Evolutionary conservation across 2,888 invertebrate genomes (phyloP).

Genomic region (Trichogramma dendrolimi): DNA sequence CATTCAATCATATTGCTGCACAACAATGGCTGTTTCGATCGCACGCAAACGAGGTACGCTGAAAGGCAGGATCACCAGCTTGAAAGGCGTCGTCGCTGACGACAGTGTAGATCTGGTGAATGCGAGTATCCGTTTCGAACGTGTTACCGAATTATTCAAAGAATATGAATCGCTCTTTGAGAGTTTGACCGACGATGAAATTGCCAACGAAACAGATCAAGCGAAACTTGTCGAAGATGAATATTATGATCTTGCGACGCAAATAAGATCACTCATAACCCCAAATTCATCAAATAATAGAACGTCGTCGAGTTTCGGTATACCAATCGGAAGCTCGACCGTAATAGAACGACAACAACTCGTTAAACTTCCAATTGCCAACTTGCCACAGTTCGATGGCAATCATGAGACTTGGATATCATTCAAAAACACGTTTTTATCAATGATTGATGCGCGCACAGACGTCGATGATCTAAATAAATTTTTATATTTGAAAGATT

Average conservation of each 20-base stretch:
- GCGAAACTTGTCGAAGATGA: not conserved
- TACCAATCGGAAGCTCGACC: slow-evolving; percentile 12
- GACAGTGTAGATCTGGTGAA: not conserved
- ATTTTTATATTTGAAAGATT: slow-evolving; percentile 22
- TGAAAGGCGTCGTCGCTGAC: not conserved
- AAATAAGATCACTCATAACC: not conserved
- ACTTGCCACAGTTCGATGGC: slow-evolving; percentile 2
- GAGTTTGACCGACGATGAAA: not conserved
- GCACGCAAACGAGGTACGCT: too few relatives aligned
- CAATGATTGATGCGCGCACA: slow-evolving; percentile 23
- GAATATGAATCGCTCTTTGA: not conserved
- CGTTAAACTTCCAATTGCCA: slow-evolving; percentile 13
- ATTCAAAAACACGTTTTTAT: slow-evolving; percentile 21
- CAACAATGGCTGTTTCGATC: too few relatives aligned
- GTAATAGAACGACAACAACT: slow-evolving; percentile 15
- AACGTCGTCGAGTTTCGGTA: too few relatives aligned
- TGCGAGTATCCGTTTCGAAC: not conserved
- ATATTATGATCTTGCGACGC: not conserved
- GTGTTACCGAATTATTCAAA: not conserved
- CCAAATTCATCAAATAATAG: not conserved
- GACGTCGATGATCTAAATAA: slow-evolving; percentile 25
- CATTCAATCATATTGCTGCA: too few relatives aligned
- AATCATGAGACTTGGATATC: slow-evolving; percentile 16
- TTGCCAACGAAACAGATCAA: not conserved
- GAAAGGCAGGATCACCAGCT: too few relatives aligned